Percentiles rank a stretch among this genome's conserved stretches.
Conservation (phyloP, 2,797 vertebrate genomes). For the Echeneis naucrates region DNA sequence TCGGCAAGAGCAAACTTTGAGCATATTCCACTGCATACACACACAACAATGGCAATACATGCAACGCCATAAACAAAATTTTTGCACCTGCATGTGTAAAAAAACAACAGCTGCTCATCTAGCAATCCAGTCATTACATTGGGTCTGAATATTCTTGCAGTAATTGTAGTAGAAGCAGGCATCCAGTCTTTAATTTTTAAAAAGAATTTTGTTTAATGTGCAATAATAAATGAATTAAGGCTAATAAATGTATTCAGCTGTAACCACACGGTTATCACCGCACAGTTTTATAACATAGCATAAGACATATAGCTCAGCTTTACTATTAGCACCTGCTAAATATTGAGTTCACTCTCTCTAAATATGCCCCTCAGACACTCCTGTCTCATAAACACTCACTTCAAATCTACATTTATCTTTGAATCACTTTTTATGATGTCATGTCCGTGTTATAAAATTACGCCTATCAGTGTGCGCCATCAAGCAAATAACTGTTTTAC, state of each 20-base stretch:
- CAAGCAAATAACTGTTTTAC: slow-evolving; percentile 35
- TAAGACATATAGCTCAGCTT: background rate
- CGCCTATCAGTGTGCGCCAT: slow-evolving; percentile 5
- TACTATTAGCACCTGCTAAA: background rate
- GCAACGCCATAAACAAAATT: background rate
- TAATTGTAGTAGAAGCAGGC: no score
- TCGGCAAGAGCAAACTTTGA: background rate
- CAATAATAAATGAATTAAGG: background rate
- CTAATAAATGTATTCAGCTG: background rate
- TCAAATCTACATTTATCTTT: background rate
- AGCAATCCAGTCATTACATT: background rate
- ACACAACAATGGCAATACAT: background rate
- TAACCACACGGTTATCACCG: background rate
- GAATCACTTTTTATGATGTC: background rate
- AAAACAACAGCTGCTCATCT: slow-evolving; percentile 36
- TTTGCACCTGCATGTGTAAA: slow-evolving; percentile 5
- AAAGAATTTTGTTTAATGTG: background rate
- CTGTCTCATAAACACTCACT: background rate
- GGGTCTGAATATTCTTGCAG: background rate
- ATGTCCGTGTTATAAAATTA: slow-evolving; percentile 30
- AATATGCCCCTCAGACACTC: background rate
- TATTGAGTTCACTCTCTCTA: background rate
- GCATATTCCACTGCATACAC: slow-evolving; percentile 1
- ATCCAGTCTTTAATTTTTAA: background rate
- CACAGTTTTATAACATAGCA: background rate